Percentiles rank a stretch among this genome's conserved stretches.
Conservation (phyloP, 2,797 vertebrate genomes). For the Glyptemys insculpta region DNA sequence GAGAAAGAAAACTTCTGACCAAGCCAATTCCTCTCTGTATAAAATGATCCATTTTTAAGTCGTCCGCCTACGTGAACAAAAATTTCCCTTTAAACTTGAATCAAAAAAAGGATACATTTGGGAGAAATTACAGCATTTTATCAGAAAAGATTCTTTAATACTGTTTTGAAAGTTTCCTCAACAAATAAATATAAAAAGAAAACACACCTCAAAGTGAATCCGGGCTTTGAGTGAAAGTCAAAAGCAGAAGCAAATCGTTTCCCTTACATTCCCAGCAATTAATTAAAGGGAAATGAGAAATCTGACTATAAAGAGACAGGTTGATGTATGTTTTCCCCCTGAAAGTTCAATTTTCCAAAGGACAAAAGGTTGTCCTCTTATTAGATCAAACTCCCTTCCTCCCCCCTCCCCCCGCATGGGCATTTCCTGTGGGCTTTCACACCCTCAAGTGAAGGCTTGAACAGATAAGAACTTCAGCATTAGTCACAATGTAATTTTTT, state of each 20-base stretch:
- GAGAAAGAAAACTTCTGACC: constrained; percentile 4
- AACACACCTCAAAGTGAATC: neutral
- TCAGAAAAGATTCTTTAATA: neutral
- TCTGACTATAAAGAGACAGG: neutral
- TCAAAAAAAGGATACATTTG: neutral
- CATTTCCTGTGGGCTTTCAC: neutral
- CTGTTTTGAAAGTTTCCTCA: constrained; percentile 2
- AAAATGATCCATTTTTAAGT: neutral
- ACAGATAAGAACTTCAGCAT: neutral
- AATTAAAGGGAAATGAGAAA: neutral
- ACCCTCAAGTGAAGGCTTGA: neutral
- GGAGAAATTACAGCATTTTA: neutral
- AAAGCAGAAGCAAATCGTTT: neutral
- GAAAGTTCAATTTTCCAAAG: constrained; percentile 1
- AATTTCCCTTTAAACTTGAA: neutral
- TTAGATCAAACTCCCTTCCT: neutral
- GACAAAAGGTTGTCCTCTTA: neutral
- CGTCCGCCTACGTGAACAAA: neutral
- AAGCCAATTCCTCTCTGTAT: neutral
- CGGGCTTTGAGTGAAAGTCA: constrained; percentile 4
- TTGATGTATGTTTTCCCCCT: neutral
- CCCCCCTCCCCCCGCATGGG: neutral
- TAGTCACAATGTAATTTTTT: neutral
- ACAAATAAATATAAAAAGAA: neutral
- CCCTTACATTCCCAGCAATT: neutral